phyloP scores from a whole-genome alignment of 2,113 vertebrate genomes.

The Dinomys branickii region DNA sequence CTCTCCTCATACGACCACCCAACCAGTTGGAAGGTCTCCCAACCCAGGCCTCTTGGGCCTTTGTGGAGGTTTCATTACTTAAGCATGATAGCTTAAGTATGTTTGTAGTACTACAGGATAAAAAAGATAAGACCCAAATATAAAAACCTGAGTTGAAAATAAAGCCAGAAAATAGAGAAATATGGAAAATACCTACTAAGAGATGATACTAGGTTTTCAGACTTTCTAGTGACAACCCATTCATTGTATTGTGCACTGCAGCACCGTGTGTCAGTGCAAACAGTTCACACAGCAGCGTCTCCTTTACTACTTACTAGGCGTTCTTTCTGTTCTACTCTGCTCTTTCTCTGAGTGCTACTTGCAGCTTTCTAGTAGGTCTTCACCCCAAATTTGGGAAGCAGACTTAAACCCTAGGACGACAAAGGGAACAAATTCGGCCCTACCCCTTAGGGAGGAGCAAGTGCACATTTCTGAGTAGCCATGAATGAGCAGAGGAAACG shows the following conservation, averaged over 20 bases:
- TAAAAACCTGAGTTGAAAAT: background rate
- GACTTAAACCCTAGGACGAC: background rate
- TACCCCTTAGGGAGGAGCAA: background rate
- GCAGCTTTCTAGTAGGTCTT: background rate
- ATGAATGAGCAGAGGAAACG: background rate
- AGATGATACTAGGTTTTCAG: background rate
- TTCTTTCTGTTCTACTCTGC: background rate
- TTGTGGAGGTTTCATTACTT: background rate
- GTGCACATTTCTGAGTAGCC: background rate
- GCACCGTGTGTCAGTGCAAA: background rate
- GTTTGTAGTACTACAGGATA: background rate
- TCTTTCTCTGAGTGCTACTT: constrained; percentile 40
- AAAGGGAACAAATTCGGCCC: background rate
- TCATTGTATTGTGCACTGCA: background rate
- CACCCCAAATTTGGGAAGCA: background rate
- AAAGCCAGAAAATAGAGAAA: background rate
- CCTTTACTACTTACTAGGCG: background rate
- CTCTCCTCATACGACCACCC: background rate
- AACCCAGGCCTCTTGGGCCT: background rate
- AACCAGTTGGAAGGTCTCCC: background rate
- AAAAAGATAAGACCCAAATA: constrained; percentile 24
- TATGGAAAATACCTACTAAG: background rate
- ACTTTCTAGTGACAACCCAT: background rate
- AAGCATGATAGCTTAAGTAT: background rate
- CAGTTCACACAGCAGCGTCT: background rate